These are phyloP conservation scores for Megalops atlanticus DNA, from an alignment of 2,113 vertebrate species.

Conservation along the genomic window DNA sequence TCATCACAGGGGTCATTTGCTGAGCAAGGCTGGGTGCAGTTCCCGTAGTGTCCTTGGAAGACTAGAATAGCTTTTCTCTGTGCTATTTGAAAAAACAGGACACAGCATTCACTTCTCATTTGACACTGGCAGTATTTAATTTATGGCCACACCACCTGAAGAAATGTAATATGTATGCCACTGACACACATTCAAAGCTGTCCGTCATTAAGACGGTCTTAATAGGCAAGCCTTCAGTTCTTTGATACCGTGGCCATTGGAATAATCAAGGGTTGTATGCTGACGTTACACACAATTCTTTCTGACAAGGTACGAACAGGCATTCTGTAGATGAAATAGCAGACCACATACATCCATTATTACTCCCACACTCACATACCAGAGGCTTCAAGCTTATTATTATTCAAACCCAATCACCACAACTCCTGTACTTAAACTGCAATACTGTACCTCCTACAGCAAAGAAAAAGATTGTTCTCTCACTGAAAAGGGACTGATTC, in stretches of 20 bases:
- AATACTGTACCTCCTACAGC: too few species aligned
- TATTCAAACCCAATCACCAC: background rate
- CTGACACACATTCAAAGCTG: background rate
- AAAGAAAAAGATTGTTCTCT: background rate
- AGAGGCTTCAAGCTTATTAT: background rate
- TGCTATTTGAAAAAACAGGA: slow-evolving; percentile 17
- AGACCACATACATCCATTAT: too few species aligned
- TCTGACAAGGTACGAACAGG: background rate
- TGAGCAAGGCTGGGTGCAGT: background rate
- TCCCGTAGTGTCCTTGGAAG: background rate
- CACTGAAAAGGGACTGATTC: slow-evolving; percentile 16
- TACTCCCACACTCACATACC: background rate
- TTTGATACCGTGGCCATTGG: background rate
- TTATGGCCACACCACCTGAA: background rate
- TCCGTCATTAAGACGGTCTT: background rate
- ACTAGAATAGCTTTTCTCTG: background rate
- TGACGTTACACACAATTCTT: background rate
- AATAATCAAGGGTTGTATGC: background rate
- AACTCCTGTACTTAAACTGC: background rate
- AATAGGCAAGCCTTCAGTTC: background rate
- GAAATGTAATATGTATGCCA: background rate
- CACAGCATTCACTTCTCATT: slow-evolving; percentile 36
- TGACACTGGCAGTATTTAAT: background rate
- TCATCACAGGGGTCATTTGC: slow-evolving; percentile 18
- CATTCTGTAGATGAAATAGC: background rate